Evolutionary conservation across 2,888 invertebrate genomes (phyloP).

Genomic region (Megastigmus dorsalis): DNA sequence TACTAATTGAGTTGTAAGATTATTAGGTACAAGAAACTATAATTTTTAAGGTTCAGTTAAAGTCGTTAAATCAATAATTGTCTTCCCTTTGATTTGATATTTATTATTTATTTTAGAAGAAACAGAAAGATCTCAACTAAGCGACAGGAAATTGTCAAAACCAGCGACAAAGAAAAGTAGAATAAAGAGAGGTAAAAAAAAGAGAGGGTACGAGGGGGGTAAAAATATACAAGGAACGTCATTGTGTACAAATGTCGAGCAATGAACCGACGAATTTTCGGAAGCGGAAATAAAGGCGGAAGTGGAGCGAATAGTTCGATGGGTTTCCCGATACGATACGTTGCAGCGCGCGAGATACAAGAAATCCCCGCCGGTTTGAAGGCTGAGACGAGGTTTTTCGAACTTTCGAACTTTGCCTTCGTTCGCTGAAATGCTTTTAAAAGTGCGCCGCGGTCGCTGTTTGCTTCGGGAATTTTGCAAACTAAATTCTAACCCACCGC

Average conservation of each 20-base stretch:
- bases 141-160: slow-evolving; percentile 46
- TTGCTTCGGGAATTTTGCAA: slow-evolving; percentile 36
- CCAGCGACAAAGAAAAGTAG: slow-evolving; percentile 51
- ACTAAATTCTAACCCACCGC: slow-evolving; percentile 7
- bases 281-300: slow-evolving; percentile 68
- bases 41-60: too few species aligned
- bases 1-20: too few species aligned
- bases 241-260: slow-evolving; percentile 68
- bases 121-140: slow-evolving; percentile 16
- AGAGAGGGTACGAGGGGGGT: slow-evolving; percentile 46
- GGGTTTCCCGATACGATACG: slow-evolving; percentile 69
- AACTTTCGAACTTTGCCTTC: slow-evolving; percentile 51
- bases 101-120: too few species aligned
- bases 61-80: too few species aligned
- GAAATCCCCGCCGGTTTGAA: slow-evolving; percentile 41
- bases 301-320: slow-evolving; percentile 68
- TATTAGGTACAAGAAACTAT: too few species aligned
- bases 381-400: slow-evolving; percentile 46
- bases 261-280: slow-evolving; percentile 67
- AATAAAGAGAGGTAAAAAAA: slow-evolving; percentile 39
- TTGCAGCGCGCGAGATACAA: slow-evolving; percentile 59
- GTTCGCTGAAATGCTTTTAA: slow-evolving; percentile 38
- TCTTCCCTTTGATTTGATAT: too few species aligned
- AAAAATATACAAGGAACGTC: slow-evolving; percentile 56
- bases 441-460: slow-evolving; percentile 28